Base-by-base conservation (phyloP, 2,113 vertebrate genomes). In the Lophura nycthemera region DNA sequence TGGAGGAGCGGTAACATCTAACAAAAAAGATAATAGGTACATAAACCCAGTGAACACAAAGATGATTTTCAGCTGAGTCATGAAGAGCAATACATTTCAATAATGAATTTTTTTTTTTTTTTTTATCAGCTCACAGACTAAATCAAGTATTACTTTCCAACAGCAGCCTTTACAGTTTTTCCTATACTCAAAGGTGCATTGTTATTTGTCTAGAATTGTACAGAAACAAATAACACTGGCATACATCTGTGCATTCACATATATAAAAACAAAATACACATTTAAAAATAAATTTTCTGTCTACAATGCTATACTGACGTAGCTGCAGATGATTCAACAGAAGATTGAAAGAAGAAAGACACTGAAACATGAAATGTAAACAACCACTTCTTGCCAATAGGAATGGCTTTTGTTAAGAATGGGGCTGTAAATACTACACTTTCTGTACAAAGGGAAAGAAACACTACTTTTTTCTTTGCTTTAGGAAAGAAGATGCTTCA, bases 1-100 rank as follows among this genome's bases (percentile, higher is more conserved):
- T 45, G 11, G 30, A 40, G 19, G 10, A 11, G 8, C 10, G 63
- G 1, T 45, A 70, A 32, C 13, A 81, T 3, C 25, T 15, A 50
- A 59, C 13, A 86, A 86, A 22, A 78, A 82, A 88, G 27, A 47
- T 10, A 60, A 40, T 2, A 61, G 18, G 18, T 22, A 85, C 4
- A 14, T 7, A 27, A 77, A 60, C 11, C 36, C 24, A 16, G 10
- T 29, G 8, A 70, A n/a, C 29, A 20, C 3, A 20, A 13, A 70
- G 70, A 27, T 63, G 14, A 79, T 36, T 83, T 83, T 60, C 16
- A 86, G n/a, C 14, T 48, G 24, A 64, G 24, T 3, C 10, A 43
- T 0, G 0, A 64, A 85, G 12, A 59, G 24, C 2, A 52, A 57
- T 10, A 22, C 2, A 36, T 38, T 85, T 70, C 25, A 74, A 2